Evolutionary conservation across 2,888 invertebrate species (phyloP), one percentile per base, ranked within the genome.

Genomic region (Oligia strigilis): DNA sequence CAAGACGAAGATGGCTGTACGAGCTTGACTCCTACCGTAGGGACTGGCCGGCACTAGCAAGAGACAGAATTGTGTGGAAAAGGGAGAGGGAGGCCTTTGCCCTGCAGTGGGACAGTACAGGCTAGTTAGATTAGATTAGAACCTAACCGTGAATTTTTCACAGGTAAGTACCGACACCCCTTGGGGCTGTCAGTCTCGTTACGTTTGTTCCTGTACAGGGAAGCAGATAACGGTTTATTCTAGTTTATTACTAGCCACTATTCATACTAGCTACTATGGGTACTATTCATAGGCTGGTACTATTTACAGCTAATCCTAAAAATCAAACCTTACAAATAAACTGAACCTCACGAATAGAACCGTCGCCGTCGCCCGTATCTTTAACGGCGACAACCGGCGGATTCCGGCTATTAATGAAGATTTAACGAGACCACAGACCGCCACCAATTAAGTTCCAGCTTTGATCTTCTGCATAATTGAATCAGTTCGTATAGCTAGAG

Each of bases 381-480:
- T 86, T 85, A 81, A 80, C 79, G 77, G 72, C 60, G 81, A 87
- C 90, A 80, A 86, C 81, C 82, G 73, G 52, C 36, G 82, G 79
- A 84, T 78, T 79, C 72, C 29, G 76, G 71, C 83, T 82, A 80
- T 88, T 88, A 90, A 90, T 90, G 88, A 90, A 91, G 88, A 88
- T 90, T 91, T 89, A 89, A 91, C 85, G 89, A 83, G 87, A 89
- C 91, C 90, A 60, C 91, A 87, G 81, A 87, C 89, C 90, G 82
- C 87, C 73, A 86, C 90, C 89, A 90, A 91, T 92, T 91, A 90
- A 86, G 84, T 88, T 85, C 87, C 85, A 84, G 87, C 85, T 90
- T 89, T 91, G 90, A 91, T 91, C 89, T 86, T 86, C 75, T 91
- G 87, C 89, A 92, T 92, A 89, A 92, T 92, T 90, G 81, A 91